Percentiles rank a stretch among this genome's conserved stretches.
phyloP scores from a whole-genome alignment of 2,888 invertebrate species.

The Epirrita christyi region DNA sequence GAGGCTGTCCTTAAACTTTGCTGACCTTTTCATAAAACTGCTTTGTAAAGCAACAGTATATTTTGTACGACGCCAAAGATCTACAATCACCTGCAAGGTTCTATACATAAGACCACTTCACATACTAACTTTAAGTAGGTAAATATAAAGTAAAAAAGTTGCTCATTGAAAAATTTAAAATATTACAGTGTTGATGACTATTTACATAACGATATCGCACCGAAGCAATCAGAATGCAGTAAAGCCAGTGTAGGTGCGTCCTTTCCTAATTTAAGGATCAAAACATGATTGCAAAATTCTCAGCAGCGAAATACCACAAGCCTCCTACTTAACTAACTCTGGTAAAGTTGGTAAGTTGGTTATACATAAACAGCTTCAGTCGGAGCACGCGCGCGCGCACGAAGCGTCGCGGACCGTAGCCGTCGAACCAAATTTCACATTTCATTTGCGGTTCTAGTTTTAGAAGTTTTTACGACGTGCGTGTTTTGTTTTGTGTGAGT shows the following conservation, averaged over 20 bases:
- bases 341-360: constrained; percentile 38
- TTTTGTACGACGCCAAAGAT: too few relatives aligned
- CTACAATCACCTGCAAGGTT: too few relatives aligned
- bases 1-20: too few relatives aligned
- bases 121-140: too few relatives aligned
- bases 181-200: too few relatives aligned
- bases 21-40: too few relatives aligned
- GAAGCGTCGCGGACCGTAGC: constrained; percentile 49
- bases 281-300: constrained; percentile 21
- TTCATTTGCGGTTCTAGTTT: constrained; percentile 35
- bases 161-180: too few relatives aligned
- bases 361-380: constrained; percentile 65
- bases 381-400: constrained; percentile 50
- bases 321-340: constrained; percentile 48
- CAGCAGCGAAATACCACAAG: constrained; percentile 27
- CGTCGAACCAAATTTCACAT: constrained; percentile 48
- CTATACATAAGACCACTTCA: too few relatives aligned
- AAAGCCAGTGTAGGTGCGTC: constrained; percentile 7
- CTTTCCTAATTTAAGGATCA: constrained; percentile 18
- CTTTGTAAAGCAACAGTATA: too few relatives aligned
- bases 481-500: constrained; percentile 13
- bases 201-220: too few relatives aligned
- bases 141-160: too few relatives aligned
- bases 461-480: constrained; percentile 15
- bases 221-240: too few relatives aligned